Evolutionary conservation across 2,888 invertebrate genomes (phyloP), one percentile per base, ranked within the genome.

Genomic region (Acronicta psi): DNA sequence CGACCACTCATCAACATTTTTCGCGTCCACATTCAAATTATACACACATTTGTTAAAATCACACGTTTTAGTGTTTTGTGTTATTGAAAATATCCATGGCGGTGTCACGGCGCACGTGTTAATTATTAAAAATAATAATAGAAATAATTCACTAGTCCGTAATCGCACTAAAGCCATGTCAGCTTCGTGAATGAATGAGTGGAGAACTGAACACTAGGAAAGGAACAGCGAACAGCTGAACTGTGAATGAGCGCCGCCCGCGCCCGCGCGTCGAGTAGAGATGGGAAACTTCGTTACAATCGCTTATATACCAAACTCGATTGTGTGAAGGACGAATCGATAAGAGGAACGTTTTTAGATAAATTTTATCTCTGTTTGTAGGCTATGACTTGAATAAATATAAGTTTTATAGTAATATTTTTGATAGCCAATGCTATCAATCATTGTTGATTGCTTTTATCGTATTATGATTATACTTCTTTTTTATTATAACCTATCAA

Each of bases 81-180:
- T 80, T 66, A 90, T 85, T 57, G 89, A 79, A 59, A 92, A 90
- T 91, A 93, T 92, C 93, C 93, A 89, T 89, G 92, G 92, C 59
- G 90, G 87, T 43, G 87, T 79, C 70, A 82, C 82, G 65, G 89
- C 87, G 77, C 81, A 76, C 52, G 87, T 81, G 81, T 85, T 84
- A 80, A 80, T 80, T 86, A 90, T 85, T 86, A 90, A 88, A 83
- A 93, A 92, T 87, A 93, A 88, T 69, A 93, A 84, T 62, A 93
- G 76, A 79, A 93, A 91, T 82, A 92, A 79, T 71, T 87, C 84
- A 83, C 86, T 93, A 93, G 93, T 93, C 93, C 93, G 91, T 88
- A 84, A 82, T 40, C 79, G 74, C 84, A 83, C 86, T 59, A 63
- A 58, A 77, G 89, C 92, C 93, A 93, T 93, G 75, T 77, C 84